phyloP scores from a whole-genome alignment of 2,888 invertebrate genomes.

The Lepidocyrtoides sp. region DNA sequence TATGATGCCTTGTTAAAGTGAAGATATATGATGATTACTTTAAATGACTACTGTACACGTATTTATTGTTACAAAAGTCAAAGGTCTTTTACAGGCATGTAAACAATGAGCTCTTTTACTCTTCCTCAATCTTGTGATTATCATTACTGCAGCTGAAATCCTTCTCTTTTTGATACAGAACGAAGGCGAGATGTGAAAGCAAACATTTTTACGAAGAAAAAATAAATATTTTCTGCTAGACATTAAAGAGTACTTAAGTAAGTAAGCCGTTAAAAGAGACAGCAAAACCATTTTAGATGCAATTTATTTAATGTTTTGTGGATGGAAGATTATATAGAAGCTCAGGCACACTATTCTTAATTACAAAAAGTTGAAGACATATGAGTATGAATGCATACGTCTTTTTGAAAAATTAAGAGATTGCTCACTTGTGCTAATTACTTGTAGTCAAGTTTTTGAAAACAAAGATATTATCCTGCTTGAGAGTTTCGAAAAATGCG shows the following conservation, averaged over 20 bases:
- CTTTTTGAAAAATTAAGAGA: conserved; percentile 47
- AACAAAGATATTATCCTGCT: conserved; percentile 11
- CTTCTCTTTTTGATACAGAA: not conserved
- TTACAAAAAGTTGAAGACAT: not conserved
- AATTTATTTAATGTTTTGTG: conserved; percentile 42
- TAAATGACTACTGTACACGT: conserved; percentile 79
- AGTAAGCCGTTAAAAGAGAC: conserved; percentile 60
- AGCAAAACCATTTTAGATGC: conserved; percentile 55
- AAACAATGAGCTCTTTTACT: conserved; percentile 73
- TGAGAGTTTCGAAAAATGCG: conserved; percentile 9
- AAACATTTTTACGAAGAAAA: not conserved
- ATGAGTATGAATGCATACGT: no score
- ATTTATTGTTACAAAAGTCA: conserved; percentile 79
- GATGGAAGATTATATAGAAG: conserved; percentile 5
- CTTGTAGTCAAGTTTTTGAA: conserved; percentile 4
- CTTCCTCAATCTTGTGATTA: not conserved
- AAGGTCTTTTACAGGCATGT: conserved; percentile 71
- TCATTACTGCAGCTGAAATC: not conserved
- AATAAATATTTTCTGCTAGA: not conserved
- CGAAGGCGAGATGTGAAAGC: no score
- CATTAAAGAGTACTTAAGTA: conserved; percentile 55
- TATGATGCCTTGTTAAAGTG: conserved; percentile 62
- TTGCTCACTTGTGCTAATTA: conserved; percentile 47
- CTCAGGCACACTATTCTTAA: not conserved
- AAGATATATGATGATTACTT: conserved; percentile 78